A percentile compares a stretch with the other conserved stretches of the same genome.
Evolutionary conservation across 2,888 invertebrate genomes (phyloP).

Genomic region (Zelleria hepariella): DNA sequence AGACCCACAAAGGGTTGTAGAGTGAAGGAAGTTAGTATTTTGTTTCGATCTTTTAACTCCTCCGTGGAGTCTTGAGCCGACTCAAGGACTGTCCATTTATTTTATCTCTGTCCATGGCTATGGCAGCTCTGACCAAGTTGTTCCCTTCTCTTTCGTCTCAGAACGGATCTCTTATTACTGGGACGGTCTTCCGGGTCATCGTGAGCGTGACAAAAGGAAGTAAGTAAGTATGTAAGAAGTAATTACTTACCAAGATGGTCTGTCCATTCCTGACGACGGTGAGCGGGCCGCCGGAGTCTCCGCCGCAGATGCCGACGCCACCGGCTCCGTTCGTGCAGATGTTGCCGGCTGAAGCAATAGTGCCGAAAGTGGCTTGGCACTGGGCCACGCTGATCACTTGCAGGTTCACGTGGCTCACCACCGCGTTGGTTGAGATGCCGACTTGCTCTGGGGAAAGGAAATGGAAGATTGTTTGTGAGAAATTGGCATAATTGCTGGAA

Average conservation of each 20-base stretch:
- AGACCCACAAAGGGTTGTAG: no score
- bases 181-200: no score
- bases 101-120: no score
- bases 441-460: slow-evolving; percentile 20
- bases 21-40: no score
- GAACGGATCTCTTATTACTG: no score
- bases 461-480: no score
- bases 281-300: slow-evolving; percentile 33
- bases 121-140: no score
- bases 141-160: no score
- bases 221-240: background rate
- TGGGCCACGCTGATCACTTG: slow-evolving; percentile 28
- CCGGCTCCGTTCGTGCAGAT: slow-evolving; percentile 35
- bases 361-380: slow-evolving; percentile 25
- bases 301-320: slow-evolving; percentile 34
- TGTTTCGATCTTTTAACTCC: no score
- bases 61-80: no score
- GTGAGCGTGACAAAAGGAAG: background rate
- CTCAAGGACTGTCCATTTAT: no score
- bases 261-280: slow-evolving; percentile 6
- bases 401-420: slow-evolving; percentile 29
- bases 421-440: slow-evolving; percentile 18
- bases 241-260: slow-evolving; percentile 8
- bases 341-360: slow-evolving; percentile 23
- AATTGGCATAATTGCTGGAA: no score